Conservation (phyloP, 2,888 invertebrate genomes). For the Epistrophe grossulariae region DNA sequence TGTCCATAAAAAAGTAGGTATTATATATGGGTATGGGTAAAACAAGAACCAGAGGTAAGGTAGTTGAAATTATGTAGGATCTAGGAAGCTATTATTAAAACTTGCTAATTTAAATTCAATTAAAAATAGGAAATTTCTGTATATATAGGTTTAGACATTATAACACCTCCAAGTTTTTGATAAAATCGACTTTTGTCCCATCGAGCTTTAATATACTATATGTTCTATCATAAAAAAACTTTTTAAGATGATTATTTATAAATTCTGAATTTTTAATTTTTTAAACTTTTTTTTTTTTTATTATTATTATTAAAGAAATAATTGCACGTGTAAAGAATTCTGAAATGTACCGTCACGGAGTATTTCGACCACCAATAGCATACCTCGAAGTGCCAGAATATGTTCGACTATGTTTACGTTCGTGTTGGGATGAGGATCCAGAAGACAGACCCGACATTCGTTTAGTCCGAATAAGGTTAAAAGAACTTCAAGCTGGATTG, state of each 20-base stretch:
- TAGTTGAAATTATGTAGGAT: no score
- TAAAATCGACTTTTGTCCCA: no score
- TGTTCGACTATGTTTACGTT: conserved; percentile 89
- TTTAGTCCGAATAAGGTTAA: conserved; percentile 89
- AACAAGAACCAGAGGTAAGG: no score
- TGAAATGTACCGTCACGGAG: conserved; percentile 81
- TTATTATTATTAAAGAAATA: conserved; percentile 84
- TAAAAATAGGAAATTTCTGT: no score
- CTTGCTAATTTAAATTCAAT: background rate
- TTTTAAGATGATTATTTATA: no score
- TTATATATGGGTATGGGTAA: no score
- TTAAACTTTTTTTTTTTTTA: background rate
- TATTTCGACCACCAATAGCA: conserved; percentile 88
- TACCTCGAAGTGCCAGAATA: conserved; percentile 89
- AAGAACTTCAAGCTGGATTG: conserved; percentile 91
- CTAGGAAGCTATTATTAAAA: no score
- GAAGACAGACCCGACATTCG: conserved; percentile 90
- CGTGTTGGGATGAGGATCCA: conserved; percentile 93
- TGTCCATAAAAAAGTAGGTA: background rate
- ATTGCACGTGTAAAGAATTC: conserved; percentile 86
- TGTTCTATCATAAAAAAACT: no score
- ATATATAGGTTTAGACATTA: no score
- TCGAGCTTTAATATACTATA: no score
- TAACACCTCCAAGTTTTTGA: no score
- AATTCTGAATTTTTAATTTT: no score